Base-by-base conservation (phyloP, 1,140 invertebrate genomes). In the Heliconius melpomene region DNA sequence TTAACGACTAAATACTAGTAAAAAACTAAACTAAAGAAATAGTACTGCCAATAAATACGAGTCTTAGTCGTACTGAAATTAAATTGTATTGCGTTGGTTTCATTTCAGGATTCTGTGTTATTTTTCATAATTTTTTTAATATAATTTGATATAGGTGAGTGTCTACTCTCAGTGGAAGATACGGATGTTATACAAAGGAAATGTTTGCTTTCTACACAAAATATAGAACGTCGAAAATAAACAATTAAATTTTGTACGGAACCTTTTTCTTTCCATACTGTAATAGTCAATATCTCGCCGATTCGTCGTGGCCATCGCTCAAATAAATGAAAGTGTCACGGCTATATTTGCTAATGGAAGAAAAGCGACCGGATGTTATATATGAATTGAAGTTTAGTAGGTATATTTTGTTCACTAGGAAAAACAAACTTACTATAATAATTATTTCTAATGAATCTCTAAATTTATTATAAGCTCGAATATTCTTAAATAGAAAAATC, bases 321-420 rank as follows among this genome's bases (percentile, higher is more conserved):
- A 89, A 84, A 86, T 81, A 86, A 86, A 89, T 88, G 88, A 88
- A 89, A 88, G 88, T 88, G 86, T 88, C 85, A 86, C 80, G 81
- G 78, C 79, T 87, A 29, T 66, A 29, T 66, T 66, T 66, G 76
- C 82, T 86, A 86, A 86, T 81, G 80, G 80, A 84, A 82, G 85
- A 85, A 89, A 79, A 79, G 57, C 79, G 75, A 87, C 83, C 85
- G 84, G 82, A 87, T 86, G 83, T 84, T 82, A 83, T 46, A 74
- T 57, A 57, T 57, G 54, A 57, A 23, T 57, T 57, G 6, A 57
- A 57, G 54, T n/a, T 23, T 23, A 9, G 40, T 32, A 32, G n/a
- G n/a, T n/a, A 40, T 7, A 32, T 32, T 32, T 32, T 32, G 5
- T 32, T 0, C 32, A 7, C 32, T 1, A 32, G 32, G 32, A 32